These are phyloP conservation scores for Halictus ligatus DNA, from an alignment of 2,888 invertebrate genomes.

Conservation along the genomic window DNA sequence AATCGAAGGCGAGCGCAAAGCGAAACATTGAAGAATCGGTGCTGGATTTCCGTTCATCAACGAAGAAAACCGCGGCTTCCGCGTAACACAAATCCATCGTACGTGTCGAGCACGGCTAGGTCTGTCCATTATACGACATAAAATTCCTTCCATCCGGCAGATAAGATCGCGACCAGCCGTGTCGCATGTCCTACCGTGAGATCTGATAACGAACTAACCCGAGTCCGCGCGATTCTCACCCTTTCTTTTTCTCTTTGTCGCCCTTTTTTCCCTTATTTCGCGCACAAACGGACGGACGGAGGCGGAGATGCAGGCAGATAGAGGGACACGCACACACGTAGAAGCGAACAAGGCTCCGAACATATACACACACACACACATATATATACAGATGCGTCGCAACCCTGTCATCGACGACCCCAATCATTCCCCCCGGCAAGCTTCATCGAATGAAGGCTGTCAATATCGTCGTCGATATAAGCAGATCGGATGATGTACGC, in stretches of 20 bases:
- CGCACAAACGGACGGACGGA: conserved; percentile 62
- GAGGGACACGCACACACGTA: conserved; percentile 42
- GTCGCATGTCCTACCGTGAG: conserved; percentile 82
- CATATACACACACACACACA: conserved; percentile 34
- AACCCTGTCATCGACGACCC: conserved; percentile 76
- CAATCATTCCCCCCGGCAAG: conserved; percentile 76
- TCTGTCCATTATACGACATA: conserved; percentile 82
- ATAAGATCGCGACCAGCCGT: conserved; percentile 79
- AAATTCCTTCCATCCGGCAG: conserved; percentile 82
- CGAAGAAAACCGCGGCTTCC: conserved; percentile 24
- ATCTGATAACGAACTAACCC: conserved; percentile 81
- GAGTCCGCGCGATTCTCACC: conserved; percentile 72
- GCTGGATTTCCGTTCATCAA: conserved; percentile 42
- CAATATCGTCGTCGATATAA: conserved; percentile 73
- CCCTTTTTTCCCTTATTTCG: conserved; percentile 42
- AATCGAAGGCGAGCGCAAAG: not conserved
- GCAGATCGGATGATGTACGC: conserved; percentile 73
- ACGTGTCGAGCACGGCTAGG: conserved; percentile 66
- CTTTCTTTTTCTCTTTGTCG: conserved; percentile 56
- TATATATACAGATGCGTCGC: conserved; percentile 50
- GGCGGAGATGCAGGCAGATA: conserved; percentile 63
- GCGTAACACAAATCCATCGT: conserved; percentile 60
- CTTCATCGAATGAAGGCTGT: conserved; percentile 75
- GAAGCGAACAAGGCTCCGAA: conserved; percentile 25
- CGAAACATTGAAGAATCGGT: conserved; percentile 47